Evolutionary conservation across 1,140 invertebrate genomes (phyloP), one percentile per base, ranked within the genome.

Genomic region (Rhynchophorus ferrugineus): DNA sequence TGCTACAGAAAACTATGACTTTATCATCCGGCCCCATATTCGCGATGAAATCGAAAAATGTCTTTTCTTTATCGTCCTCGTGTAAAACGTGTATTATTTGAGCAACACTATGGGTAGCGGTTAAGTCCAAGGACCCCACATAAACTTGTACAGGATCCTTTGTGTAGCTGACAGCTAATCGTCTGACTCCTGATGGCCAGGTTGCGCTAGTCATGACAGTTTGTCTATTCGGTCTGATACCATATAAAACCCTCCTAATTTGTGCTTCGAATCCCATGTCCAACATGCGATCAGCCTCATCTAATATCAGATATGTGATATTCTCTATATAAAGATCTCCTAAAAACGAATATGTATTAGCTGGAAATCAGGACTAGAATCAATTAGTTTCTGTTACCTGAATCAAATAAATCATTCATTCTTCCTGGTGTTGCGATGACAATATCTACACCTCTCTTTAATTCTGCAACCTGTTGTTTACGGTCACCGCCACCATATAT

Each of bases 271-370:
- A 97, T 6, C 93, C 90, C 82, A 89, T 86, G 60, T 97, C 93
- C 16, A 98, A 69, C 92, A 98, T 96, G n/a, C 91, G 76, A 71
- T 98, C 95, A 3, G 94, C 95, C 73, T 98, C 95, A 69, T 98
- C 95, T 2, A 98, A 70, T 0, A 98, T 89, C 0, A 96, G 73
- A 64, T 82, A 95, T 3, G 84, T 78, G 0, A 93, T 66, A 3
- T 82, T 79, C 0, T 77, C 70, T 36, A 95, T 85, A 1, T 73
- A 77, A 1, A 98, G 77, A 39, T 84, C 79, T 8, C 80, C 80
- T 63, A 34, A 24, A 56, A 54, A 48, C 13, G 2, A 37, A 19
- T n/a, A n/a, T n/a, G n/a, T n/a, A n/a, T n/a, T n/a, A n/a, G n/a
- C n/a, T n/a, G n/a, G n/a, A n/a, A n/a, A n/a, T n/a, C n/a, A n/a